These are phyloP conservation scores for Dascyllus trimaculatus DNA, from an alignment of 2,113 vertebrate species.

Conservation along the genomic window DNA sequence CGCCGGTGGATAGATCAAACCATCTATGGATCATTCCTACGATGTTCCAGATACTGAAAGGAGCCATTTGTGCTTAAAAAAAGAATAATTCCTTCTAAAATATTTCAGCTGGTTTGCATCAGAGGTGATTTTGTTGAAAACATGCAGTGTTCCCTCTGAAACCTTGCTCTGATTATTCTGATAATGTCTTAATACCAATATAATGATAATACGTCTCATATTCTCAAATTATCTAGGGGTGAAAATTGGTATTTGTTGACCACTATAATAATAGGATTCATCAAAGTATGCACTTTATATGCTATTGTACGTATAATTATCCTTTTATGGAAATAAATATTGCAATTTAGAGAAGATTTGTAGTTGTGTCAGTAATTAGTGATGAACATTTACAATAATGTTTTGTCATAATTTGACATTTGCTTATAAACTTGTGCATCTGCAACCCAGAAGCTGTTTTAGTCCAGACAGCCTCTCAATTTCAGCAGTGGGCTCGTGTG, in stretches of 20 bases:
- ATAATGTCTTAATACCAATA: neutral
- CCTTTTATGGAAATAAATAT: constrained; percentile 14
- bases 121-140: constrained; percentile 13
- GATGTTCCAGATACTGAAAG: constrained; percentile 41
- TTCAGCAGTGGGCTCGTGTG: too few species aligned
- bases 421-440: too few species aligned
- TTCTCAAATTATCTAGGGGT: constrained; percentile 4
- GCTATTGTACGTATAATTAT: constrained; percentile 8
- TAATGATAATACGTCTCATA: neutral
- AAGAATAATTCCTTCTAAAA: neutral
- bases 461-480: too few species aligned
- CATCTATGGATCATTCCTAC: constrained; percentile 75
- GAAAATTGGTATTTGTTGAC: neutral
- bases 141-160: neutral
- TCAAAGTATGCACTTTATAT: neutral
- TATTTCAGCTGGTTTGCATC: neutral
- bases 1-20: constrained; percentile 86
- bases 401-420: constrained; percentile 7
- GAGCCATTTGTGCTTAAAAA: neutral
- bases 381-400: neutral
- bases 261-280: neutral
- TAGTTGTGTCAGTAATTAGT: neutral
- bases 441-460: too few species aligned
- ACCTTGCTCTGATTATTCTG: constrained; percentile 1
- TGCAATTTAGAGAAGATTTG: neutral